phyloP scores from a whole-genome alignment of 2,888 invertebrate genomes.

The Globia sparganii region DNA sequence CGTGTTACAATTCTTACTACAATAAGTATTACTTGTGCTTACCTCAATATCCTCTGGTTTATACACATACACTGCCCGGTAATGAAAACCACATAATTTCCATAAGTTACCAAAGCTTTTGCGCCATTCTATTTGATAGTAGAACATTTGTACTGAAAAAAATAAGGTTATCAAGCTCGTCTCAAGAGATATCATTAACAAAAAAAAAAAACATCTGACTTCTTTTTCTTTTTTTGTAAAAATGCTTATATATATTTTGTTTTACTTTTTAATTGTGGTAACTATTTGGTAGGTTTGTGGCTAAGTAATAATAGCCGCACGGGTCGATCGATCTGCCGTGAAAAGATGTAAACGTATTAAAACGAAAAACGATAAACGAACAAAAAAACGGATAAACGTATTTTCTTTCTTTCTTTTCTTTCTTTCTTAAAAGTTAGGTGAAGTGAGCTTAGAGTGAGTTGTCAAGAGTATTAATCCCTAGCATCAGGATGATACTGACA shows the following conservation, averaged over 20 bases:
- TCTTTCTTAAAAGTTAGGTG: too few relatives aligned
- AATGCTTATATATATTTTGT: background rate
- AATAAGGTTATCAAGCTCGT: background rate
- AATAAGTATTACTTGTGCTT: background rate
- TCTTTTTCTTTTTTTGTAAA: background rate
- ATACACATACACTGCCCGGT: constrained; percentile 60
- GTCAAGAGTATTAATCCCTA: too few relatives aligned
- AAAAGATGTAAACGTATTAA: too few relatives aligned
- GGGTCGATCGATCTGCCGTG: too few relatives aligned
- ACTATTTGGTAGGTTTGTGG: too few relatives aligned
- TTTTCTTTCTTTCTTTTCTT: too few relatives aligned
- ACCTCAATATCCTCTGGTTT: constrained; percentile 67
- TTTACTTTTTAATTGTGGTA: background rate
- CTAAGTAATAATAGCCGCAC: too few relatives aligned
- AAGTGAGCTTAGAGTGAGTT: too few relatives aligned
- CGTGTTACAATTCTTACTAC: too few relatives aligned
- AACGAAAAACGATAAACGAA: too few relatives aligned
- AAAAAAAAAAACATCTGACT: background rate
- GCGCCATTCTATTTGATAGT: constrained; percentile 38
- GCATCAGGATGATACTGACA: too few relatives aligned
- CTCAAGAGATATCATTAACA: background rate
- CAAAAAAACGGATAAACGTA: too few relatives aligned
- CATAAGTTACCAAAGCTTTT: constrained; percentile 54
- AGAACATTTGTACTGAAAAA: constrained; percentile 47
- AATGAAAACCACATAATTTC: constrained; percentile 52